A percentile compares a stretch with the other conserved stretches of the same genome.
phyloP scores from a whole-genome alignment of 1,140 invertebrate genomes.

The Bombus ignitus region DNA sequence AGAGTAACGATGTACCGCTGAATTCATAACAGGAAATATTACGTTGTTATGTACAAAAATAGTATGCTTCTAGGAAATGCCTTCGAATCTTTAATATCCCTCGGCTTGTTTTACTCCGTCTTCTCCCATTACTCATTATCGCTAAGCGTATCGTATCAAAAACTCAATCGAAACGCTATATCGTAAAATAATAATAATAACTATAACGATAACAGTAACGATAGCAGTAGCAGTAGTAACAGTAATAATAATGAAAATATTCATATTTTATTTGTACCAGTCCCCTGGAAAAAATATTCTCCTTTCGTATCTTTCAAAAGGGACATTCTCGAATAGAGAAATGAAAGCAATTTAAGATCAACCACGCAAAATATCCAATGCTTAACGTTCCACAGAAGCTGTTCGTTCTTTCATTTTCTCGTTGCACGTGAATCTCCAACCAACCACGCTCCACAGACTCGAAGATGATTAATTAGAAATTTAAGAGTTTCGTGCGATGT shows the following conservation, averaged over 20 bases:
- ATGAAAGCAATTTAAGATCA: background rate
- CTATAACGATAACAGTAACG: too few species aligned
- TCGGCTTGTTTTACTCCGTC: too few species aligned
- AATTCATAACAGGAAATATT: background rate
- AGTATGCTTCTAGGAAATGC: too few species aligned
- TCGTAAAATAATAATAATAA: too few species aligned
- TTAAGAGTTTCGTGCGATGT: conserved; percentile 51
- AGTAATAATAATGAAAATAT: too few species aligned
- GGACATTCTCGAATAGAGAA: background rate
- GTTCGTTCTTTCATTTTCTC: background rate
- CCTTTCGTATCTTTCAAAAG: background rate
- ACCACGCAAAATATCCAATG: background rate
- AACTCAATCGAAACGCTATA: too few species aligned
- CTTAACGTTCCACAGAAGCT: background rate
- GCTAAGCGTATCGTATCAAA: too few species aligned
- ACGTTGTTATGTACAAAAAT: too few species aligned
- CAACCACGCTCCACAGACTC: background rate
- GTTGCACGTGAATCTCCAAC: background rate
- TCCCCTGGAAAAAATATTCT: background rate
- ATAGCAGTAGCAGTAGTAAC: too few species aligned
- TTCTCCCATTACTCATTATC: too few species aligned
- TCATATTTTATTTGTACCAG: background rate
- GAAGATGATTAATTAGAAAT: conserved; percentile 57
- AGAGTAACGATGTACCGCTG: background rate
- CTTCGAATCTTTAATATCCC: too few species aligned